Evolutionary conservation across 2,888 invertebrate species (phyloP), one percentile per base, ranked within the genome.

Genomic region (Crematogaster levior): DNA sequence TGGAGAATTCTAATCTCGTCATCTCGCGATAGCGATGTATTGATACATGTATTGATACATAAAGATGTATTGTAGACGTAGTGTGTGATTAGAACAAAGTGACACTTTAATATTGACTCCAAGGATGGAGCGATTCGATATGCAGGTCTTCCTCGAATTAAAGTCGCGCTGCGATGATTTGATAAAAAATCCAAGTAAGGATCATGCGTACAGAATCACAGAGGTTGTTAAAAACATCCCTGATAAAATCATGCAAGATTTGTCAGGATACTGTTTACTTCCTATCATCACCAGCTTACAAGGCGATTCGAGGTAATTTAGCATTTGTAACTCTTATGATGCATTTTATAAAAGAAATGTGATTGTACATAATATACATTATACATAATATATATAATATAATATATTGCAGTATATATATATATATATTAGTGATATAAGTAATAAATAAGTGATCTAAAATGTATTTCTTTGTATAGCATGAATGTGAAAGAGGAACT

Each of bases 141-240:
- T 89, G 58, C 75, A 88, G 79, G 90, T 89, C 53, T 93, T 94
- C 82, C 81, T 87, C 2, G 72, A 91, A 56, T 93, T 96, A 66
- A 96, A 96, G 91, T 95, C 96, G 27, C 90, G 95, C 27, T 96
- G 96, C 87, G 95, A 96, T 91, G 91, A 94, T 83, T 93, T 96
- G 40, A 95, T 95, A 93, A 93, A 94, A 61, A 91, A 94, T 86
- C 96, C 96, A 1, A 94, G 94, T 34, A 88, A 93, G 37, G 94
- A 95, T 43, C 95, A 92, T 81, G 93, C 95, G 43, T 86, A 88
- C 10, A 90, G 93, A 40, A 94, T 95, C 84, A 90, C 91, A 3
- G 84, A 90, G 6, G 86, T 92, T 27, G 91, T 95, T 6, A 87
- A 91, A n/a, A 94, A 93, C 34, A 90, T 95, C 82, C 94, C 95